Percentiles rank a stretch among this genome's conserved stretches.
These are phyloP conservation scores for Scolopax mira DNA, from an alignment of 2,113 vertebrate species.

Conservation along the genomic window DNA sequence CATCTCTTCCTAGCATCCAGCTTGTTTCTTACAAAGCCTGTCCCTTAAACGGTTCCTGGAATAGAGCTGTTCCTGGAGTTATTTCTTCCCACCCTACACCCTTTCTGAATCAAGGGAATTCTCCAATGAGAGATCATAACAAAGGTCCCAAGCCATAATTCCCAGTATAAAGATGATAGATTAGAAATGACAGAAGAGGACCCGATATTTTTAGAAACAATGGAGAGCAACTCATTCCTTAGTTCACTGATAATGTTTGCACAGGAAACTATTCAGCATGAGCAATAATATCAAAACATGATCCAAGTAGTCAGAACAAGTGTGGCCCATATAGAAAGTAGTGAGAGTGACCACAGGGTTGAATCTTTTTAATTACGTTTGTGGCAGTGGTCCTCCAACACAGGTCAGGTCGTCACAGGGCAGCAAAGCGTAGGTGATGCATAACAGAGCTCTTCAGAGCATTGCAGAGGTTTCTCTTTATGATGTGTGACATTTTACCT, in stretches of 20 bases:
- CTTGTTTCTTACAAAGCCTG: not conserved
- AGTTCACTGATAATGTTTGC: not conserved
- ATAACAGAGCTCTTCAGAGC: not conserved
- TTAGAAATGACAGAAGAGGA: not conserved
- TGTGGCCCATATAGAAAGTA: not conserved
- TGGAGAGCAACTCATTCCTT: not conserved
- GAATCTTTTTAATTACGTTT: not conserved
- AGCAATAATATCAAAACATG: not conserved
- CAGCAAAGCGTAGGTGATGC: not conserved
- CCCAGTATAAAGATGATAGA: not conserved
- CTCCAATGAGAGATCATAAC: not conserved
- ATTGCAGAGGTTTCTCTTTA: not conserved
- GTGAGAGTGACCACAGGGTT: not conserved
- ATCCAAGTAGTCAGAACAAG: not conserved
- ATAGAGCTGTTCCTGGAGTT: not conserved
- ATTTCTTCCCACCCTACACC: not conserved
- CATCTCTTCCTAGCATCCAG: not conserved
- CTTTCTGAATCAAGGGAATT: not conserved
- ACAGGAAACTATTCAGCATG: not conserved
- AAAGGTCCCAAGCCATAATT: not conserved
- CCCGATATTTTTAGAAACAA: not conserved
- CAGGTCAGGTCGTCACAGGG: not conserved
- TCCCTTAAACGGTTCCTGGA: too few relatives aligned
- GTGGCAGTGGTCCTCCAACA: not conserved
- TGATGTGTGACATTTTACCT: not conserved